Base-by-base conservation (phyloP, 1,140 invertebrate genomes). In the Tribolium castaneum region DNA sequence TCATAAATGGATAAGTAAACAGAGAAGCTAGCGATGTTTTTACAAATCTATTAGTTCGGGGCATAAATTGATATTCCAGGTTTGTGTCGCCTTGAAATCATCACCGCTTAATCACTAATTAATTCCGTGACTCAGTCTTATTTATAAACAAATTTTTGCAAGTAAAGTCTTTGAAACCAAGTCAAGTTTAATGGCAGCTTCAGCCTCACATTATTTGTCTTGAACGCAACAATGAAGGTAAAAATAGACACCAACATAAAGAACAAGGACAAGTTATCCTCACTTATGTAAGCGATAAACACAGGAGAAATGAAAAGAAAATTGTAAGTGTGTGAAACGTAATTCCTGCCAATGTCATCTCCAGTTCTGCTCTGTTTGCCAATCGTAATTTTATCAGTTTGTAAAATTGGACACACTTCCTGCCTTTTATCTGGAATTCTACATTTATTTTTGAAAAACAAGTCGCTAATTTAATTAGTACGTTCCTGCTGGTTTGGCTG, bases 71-170 rank as follows among this genome's bases (percentile, higher is more conserved):
- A 19, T 52, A 16, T 52, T 52, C 51, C 10, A 19, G 12, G 51
- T 52, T 16, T 5, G n/a, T 30, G 25, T 66, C 59, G 35, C 59
- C 59, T 66, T 66, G 59, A 66, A 30, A 34, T 39, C 25, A 59
- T 30, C 34, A 39, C 45, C 30, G 30, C 3, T 66, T 14, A 35
- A 66, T 66, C n/a, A 12, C 2, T 30, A 19, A 34, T 34, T 34
- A 35, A 12, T 66, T 66, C 16, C 30, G 25, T 66, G 59, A 66
- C 10, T 66, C 59, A 66, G 12, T 12, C 34, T 66, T 66, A 66
- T 66, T 66, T 66, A 66, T 66, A 66, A 66, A 66, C 14, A 66
- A 66, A 35, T n/a, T 45, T 45, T 45, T 45, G 39, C 39, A 9
- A 45, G 25, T 30, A 30, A 30, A 30, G 5, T 30, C 3, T 30